Conservation (phyloP, 1,140 invertebrate species). For the Sinonovacula constricta region DNA sequence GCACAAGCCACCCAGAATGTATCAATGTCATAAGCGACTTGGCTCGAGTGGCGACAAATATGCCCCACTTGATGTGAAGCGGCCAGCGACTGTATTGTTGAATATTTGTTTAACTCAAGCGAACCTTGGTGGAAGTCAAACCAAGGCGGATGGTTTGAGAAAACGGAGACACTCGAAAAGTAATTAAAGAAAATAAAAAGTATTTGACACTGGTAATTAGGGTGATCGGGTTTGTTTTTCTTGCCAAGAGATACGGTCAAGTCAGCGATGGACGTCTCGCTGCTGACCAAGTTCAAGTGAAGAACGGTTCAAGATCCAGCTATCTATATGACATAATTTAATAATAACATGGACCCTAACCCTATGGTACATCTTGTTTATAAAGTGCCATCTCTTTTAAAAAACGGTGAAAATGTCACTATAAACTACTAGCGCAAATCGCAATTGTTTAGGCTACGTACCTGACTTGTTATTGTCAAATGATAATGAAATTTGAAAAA, state of each 20-base stretch:
- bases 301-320: too few relatives aligned
- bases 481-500: too few relatives aligned
- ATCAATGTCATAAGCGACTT: neutral
- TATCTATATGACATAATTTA: too few relatives aligned
- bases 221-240: conserved; percentile 43
- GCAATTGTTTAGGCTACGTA: too few relatives aligned
- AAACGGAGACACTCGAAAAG: conserved; percentile 43
- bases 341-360: too few relatives aligned
- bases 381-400: too few relatives aligned
- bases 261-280: too few relatives aligned
- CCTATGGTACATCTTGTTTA: too few relatives aligned
- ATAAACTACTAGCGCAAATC: too few relatives aligned
- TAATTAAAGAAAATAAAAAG: conserved; percentile 54
- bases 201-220: conserved; percentile 48
- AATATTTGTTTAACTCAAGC: conserved; percentile 47
- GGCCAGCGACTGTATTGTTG: conserved; percentile 28
- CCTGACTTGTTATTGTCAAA: too few relatives aligned
- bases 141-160: conserved; percentile 40
- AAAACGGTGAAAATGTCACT: too few relatives aligned
- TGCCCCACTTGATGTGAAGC: conserved; percentile 10
- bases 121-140: conserved; percentile 42
- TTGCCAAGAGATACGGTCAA: conserved; percentile 2
- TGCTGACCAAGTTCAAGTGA: too few relatives aligned
- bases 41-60: conserved; percentile 34
- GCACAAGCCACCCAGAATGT: conserved; percentile 29